Conservation (phyloP, 2,888 invertebrate genomes). For the Anodontia alba region DNA sequence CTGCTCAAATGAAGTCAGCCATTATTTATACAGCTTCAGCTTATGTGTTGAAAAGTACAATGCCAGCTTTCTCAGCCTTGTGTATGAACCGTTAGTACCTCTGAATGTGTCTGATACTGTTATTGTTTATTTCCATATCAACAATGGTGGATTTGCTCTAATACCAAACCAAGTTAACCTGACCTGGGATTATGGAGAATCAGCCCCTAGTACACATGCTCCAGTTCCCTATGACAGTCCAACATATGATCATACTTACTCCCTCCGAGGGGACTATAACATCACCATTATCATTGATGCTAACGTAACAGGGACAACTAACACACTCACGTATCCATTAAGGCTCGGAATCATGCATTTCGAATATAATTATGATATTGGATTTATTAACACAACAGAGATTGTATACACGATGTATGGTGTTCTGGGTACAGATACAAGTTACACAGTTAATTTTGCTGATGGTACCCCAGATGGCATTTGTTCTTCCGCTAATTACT, state of each 20-base stretch:
- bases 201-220: not conserved
- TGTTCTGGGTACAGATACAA: conserved; percentile 33
- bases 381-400: conserved; percentile 40
- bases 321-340: conserved; percentile 20
- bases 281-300: conserved; percentile 34
- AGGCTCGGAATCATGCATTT: conserved; percentile 54
- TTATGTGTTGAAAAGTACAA: conserved; percentile 41
- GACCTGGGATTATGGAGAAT: conserved; percentile 41
- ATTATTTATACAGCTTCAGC: conserved; percentile 34
- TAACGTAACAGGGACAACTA: conserved; percentile 33
- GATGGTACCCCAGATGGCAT: conserved; percentile 28
- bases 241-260: conserved; percentile 37
- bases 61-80: conserved; percentile 31
- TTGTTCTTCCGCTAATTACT: conserved; percentile 24
- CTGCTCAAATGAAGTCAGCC: conserved; percentile 54
- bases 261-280: conserved; percentile 44
- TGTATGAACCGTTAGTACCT: conserved; percentile 38
- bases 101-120: conserved; percentile 57
- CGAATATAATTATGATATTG: conserved; percentile 45
- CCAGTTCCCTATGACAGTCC: conserved; percentile 27
- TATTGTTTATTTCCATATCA: conserved; percentile 52
- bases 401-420: conserved; percentile 51
- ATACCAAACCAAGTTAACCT: conserved; percentile 40
- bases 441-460: conserved; percentile 42
- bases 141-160: conserved; percentile 44